Evolutionary conservation across 35 echinoderm and acorn worm genomes (phyloP).

Genomic region (Apostichopus japonicus): DNA sequence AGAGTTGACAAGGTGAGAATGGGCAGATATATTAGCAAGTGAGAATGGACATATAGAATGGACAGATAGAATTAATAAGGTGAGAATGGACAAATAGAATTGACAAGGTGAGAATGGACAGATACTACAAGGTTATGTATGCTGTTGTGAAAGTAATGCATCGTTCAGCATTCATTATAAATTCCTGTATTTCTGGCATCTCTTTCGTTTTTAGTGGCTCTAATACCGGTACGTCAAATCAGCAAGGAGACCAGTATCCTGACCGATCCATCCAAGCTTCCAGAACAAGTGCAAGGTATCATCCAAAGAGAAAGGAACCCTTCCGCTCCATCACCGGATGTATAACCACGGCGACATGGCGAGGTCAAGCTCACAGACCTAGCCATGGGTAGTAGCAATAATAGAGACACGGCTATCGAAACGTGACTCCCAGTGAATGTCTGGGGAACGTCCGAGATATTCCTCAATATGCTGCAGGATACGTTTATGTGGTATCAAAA

Average conservation of each 20-base stretch:
- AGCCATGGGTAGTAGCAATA: constrained; percentile 7
- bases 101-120: too few species aligned
- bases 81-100: too few species aligned
- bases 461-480: too few species aligned
- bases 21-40: too few species aligned
- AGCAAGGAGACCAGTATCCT: constrained; percentile 69
- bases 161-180: background rate
- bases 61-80: too few species aligned
- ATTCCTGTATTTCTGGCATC: background rate
- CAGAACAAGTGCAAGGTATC: constrained; percentile 54
- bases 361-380: background rate
- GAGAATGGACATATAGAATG: too few species aligned
- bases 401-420: too few species aligned
- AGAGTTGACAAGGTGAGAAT: too few species aligned
- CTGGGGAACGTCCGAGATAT: too few species aligned
- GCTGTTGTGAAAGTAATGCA: background rate
- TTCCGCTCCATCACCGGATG: background rate
- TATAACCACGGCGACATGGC: constrained; percentile 47
- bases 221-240: constrained; percentile 54
- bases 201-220: constrained; percentile 24
- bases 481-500: too few species aligned
- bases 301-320: constrained; percentile 51
- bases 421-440: too few species aligned
- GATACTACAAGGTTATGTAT: too few species aligned
- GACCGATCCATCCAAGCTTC: constrained; percentile 59